A percentile compares a stretch with the other conserved stretches of the same genome.
Conservation (phyloP, 2,113 vertebrate genomes). For the Leptosomus discolor region DNA sequence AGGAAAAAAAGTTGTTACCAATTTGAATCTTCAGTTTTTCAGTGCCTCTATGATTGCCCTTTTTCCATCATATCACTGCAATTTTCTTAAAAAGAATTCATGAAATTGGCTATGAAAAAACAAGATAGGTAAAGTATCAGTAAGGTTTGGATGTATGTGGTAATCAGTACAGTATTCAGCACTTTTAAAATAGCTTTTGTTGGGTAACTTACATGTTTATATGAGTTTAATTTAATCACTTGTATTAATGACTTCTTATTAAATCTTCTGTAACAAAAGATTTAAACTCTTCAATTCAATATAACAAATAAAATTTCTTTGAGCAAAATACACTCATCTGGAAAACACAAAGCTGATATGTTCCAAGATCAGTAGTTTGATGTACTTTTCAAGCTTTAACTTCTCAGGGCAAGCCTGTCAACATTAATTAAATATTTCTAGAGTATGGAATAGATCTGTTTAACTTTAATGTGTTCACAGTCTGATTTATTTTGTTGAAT, state of each 20-base stretch:
- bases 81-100: background rate
- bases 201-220: background rate
- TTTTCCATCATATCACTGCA: background rate
- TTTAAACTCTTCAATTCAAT: background rate
- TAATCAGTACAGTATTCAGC: background rate
- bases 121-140: rapidly evolving
- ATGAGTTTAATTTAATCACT: background rate
- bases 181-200: background rate
- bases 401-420: background rate
- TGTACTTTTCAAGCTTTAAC: background rate
- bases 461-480: background rate
- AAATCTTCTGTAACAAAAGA: background rate
- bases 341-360: background rate
- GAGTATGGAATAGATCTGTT: background rate
- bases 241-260: background rate
- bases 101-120: background rate
- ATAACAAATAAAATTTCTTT: background rate
- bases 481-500: background rate
- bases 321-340: background rate
- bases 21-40: background rate
- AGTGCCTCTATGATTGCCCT: background rate
- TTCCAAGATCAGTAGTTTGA: background rate
- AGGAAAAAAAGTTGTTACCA: background rate
- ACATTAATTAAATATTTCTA: background rate
- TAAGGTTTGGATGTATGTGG: background rate